Evolutionary conservation across 2,888 invertebrate genomes (phyloP).

Genomic region (Agonopterix subpropinquella): DNA sequence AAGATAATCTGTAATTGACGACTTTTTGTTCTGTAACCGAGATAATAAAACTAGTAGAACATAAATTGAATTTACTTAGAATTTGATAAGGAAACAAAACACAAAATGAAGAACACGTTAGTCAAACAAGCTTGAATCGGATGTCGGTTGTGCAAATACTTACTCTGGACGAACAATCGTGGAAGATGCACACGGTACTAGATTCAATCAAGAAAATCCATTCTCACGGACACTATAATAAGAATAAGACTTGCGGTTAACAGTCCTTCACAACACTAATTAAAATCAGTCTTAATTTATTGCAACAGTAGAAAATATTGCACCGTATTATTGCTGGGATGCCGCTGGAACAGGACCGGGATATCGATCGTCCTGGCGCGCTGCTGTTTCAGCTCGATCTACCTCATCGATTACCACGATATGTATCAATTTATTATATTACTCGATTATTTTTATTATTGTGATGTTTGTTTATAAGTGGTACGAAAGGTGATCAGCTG

Average conservation of each 20-base stretch:
- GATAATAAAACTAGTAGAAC: background rate
- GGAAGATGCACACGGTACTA: constrained; percentile 33
- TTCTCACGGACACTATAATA: constrained; percentile 54
- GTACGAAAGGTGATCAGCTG: constrained; percentile 56
- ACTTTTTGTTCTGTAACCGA: too few species aligned
- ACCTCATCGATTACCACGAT: constrained; percentile 5
- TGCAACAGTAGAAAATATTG: constrained; percentile 48
- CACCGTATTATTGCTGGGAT: constrained; percentile 46
- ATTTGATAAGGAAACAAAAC: constrained; percentile 17
- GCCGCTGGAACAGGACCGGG: constrained; percentile 39
- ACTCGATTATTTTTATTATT: constrained; percentile 21
- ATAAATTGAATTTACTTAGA: constrained; percentile 7
- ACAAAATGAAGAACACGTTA: background rate
- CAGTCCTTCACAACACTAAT: constrained; percentile 22
- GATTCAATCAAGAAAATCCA: constrained; percentile 57
- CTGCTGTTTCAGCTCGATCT: constrained; percentile 24
- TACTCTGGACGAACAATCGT: constrained; percentile 40
- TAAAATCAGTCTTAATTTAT: constrained; percentile 33
- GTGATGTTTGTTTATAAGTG: constrained; percentile 39
- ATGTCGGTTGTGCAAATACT: constrained; percentile 19
- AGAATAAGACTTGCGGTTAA: constrained; percentile 35
- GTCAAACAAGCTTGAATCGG: too few species aligned
- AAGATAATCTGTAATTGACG: too few species aligned
- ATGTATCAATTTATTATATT: constrained; percentile 12
- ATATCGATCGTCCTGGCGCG: constrained; percentile 49